Percentiles rank a stretch among this genome's conserved stretches.
Conservation (phyloP, 1,140 invertebrate species). For the Tetramorium alpestre region DNA sequence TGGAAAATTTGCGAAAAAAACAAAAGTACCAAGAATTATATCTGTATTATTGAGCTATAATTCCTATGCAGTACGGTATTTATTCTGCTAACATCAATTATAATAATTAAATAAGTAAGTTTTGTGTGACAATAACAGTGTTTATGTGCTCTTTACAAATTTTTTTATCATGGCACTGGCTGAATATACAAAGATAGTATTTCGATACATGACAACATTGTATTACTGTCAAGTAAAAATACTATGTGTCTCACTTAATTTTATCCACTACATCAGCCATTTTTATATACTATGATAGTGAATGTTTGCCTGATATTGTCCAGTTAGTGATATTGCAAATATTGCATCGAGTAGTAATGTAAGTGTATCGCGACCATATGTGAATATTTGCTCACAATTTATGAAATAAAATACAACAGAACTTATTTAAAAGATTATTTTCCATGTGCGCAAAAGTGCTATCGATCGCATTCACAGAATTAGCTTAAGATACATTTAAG, state of each 20-base stretch:
- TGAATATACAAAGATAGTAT: slow-evolving; percentile 48
- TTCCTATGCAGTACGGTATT: slow-evolving; percentile 31
- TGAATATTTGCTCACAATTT: slow-evolving; percentile 40
- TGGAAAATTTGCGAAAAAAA: slow-evolving; percentile 1
- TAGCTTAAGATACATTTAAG: neutral
- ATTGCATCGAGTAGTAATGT: slow-evolving; percentile 46
- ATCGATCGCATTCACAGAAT: slow-evolving; percentile 31
- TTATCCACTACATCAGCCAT: slow-evolving; percentile 32
- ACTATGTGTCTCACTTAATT: slow-evolving; percentile 16
- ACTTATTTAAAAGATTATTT: slow-evolving; percentile 49
- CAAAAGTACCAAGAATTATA: neutral
- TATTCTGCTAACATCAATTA: slow-evolving; percentile 46
- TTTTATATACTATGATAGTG: slow-evolving; percentile 43
- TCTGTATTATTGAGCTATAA: slow-evolving; percentile 25
- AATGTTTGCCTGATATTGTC: slow-evolving; percentile 24
- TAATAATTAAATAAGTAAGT: slow-evolving; percentile 55
- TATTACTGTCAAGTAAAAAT: slow-evolving; percentile 33
- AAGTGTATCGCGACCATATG: neutral
- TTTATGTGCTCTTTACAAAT: slow-evolving; percentile 43
- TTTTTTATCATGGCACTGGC: slow-evolving; percentile 49
- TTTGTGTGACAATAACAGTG: slow-evolving; percentile 38
- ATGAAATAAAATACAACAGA: slow-evolving; percentile 40
- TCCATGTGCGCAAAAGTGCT: slow-evolving; percentile 23
- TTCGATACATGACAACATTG: neutral
- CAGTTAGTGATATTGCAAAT: slow-evolving; percentile 53